Evolutionary conservation across 2,113 vertebrate genomes (phyloP).

Genomic region (Anseranas semipalmata): DNA sequence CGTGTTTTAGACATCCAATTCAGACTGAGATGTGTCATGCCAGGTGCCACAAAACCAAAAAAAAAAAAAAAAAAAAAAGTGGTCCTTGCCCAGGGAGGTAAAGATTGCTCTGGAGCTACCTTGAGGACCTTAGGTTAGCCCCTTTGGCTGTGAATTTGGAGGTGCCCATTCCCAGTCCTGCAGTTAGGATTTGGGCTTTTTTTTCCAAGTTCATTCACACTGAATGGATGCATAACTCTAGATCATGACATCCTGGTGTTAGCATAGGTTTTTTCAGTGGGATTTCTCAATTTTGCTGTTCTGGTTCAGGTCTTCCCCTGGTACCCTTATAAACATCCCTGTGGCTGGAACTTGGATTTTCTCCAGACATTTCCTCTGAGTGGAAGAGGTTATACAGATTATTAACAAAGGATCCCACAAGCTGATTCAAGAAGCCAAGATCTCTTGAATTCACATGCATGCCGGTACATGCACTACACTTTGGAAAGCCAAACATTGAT

Average conservation of each 20-base stretch:
- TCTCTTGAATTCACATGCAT: rapidly evolving
- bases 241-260: background rate
- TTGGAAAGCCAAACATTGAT: background rate
- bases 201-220: background rate
- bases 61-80: background rate
- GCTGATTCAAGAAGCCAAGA: background rate
- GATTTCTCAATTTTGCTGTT: background rate
- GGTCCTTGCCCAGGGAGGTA: background rate
- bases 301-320: background rate
- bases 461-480: background rate
- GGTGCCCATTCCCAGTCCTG: background rate
- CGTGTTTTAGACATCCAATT: background rate
- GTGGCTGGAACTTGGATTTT: background rate
- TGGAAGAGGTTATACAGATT: background rate
- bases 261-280: background rate
- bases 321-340: background rate
- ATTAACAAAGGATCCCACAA: background rate
- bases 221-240: background rate
- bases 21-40: background rate
- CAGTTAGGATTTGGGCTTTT: background rate
- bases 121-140: background rate
- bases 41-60: background rate
- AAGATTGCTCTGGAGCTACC: background rate
- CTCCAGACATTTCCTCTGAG: background rate
- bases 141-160: background rate